Evolutionary conservation across 2,888 invertebrate genomes (phyloP).

Genomic region (Stegophylla sp.): DNA sequence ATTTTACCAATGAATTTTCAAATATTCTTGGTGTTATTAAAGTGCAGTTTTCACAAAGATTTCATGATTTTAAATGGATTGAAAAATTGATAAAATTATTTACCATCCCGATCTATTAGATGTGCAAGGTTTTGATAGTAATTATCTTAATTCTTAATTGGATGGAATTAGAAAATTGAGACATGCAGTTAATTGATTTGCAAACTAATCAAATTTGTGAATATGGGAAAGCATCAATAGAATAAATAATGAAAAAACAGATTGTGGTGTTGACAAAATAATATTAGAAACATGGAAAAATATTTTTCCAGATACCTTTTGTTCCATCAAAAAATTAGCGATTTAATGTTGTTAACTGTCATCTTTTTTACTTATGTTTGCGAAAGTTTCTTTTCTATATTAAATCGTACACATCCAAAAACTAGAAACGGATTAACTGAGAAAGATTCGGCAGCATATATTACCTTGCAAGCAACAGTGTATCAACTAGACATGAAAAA

Average conservation of each 20-base stretch:
- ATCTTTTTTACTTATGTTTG: not conserved
- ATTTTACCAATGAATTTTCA: conserved; percentile 24
- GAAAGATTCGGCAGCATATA: no score
- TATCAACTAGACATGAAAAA: not conserved
- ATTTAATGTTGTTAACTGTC: not conserved
- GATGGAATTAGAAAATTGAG: no score
- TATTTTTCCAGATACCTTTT: conserved; percentile 3
- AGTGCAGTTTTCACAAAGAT: conserved; percentile 20
- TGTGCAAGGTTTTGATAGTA: conserved; percentile 2
- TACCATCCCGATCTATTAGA: not conserved
- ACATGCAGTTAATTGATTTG: no score
- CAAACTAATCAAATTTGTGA: conserved; percentile 17
- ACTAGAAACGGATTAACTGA: no score
- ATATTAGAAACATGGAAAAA: not conserved
- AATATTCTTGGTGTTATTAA: conserved; percentile 8
- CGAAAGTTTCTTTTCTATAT: no score
- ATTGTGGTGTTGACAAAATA: no score
- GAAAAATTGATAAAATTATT: conserved; percentile 14
- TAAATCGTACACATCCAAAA: no score
- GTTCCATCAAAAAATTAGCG: not conserved
- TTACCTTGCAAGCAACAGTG: no score
- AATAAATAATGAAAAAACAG: not conserved
- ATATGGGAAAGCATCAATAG: conserved; percentile 7
- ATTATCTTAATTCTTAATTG: no score
- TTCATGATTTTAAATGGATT: conserved; percentile 23